Evolutionary conservation across 2,797 vertebrate species (phyloP), one percentile per base, ranked within the genome.

Genomic region (Lepidocolaptes lacrymiger): DNA sequence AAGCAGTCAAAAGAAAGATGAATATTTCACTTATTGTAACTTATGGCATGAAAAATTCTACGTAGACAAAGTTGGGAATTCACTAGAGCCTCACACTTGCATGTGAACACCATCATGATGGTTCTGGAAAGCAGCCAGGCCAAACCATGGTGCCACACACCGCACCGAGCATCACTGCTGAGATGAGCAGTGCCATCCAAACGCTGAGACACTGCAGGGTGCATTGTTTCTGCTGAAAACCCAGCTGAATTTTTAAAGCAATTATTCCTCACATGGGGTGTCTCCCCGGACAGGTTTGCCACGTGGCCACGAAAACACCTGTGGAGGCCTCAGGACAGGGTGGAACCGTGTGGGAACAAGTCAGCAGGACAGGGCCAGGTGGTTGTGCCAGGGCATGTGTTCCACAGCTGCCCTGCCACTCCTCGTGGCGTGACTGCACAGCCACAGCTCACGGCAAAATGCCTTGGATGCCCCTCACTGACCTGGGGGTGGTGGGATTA

Each of bases 51-150:
- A 43, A 43, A 43, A 71, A 48, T 4, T 28, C 37, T 3, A 4
- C 0, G 4, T 1, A 27, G 63, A 22, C 63, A 44, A 79, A 82
- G 20, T 9, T 12, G 19, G 28, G 32, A 52, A 34, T 32, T 20
- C 67, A 10, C 36, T 6, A 48, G 17, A 71, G 34, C 20, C 66
- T 48, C n/a, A 14, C 0, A 0, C 30, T 39, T 5, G 6, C 20
- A 5, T 0, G 5, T 6, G 12, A 37, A 27, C n/a, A 52, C 6
- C 36, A 7, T 0, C 10, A 1, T 0, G 43, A 23, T 1, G 22
- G 30, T 23, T 14, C 36, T 13, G 56, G 32, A 43, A n/a, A 54
- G 10, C 5, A 2, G 39, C 26, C 27, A 49, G 49, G 26, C 51
- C 46, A 7, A 61, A 14, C 10, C n/a, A 21, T 0, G 0, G 1